phyloP scores from a whole-genome alignment of 2,888 invertebrate genomes.

The Drosophila anceps region DNA sequence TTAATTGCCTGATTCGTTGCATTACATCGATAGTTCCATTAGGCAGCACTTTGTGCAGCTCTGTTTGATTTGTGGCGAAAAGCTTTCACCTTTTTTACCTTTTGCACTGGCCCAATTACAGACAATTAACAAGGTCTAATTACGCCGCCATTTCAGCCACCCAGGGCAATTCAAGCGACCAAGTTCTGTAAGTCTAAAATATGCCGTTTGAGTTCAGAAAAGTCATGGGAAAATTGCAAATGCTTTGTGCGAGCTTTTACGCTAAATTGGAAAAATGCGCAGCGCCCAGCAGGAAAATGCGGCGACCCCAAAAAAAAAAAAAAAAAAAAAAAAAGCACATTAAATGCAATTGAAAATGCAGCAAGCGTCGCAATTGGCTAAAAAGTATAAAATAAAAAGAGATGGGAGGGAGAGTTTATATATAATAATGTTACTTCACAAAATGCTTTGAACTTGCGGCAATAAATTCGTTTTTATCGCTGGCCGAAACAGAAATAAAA shows the following conservation, averaged over 20 bases:
- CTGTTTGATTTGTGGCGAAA: constrained; percentile 20
- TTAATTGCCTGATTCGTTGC: not conserved
- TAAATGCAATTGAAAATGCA: constrained; percentile 79
- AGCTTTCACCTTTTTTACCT: constrained; percentile 15
- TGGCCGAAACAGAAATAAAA: constrained; percentile 39
- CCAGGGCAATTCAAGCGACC: not conserved
- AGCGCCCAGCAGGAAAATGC: constrained; percentile 5
- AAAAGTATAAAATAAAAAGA: constrained; percentile 5
- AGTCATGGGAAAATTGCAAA: constrained; percentile 67
- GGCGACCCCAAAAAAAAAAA: constrained; percentile 6
- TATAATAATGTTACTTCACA: constrained; percentile 41
- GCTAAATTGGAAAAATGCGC: constrained; percentile 37
- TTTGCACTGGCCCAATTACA: constrained; percentile 40
- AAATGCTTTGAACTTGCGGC: constrained; percentile 74
- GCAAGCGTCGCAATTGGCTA: constrained; percentile 46
- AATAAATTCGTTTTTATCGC: constrained; percentile 67
- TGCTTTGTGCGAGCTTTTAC: constrained; percentile 33
- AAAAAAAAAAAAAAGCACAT: constrained; percentile 31
- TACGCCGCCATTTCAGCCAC: constrained; percentile 3
- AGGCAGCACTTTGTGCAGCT: not conserved
- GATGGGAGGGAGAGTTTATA: not conserved
- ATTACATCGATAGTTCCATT: constrained; percentile 11
- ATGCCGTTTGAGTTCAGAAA: constrained; percentile 45
- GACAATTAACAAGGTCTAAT: constrained; percentile 56
- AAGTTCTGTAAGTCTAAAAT: constrained; percentile 30